phyloP scores from a whole-genome alignment of 2,113 vertebrate species.

The Notarius lentiginosus region DNA sequence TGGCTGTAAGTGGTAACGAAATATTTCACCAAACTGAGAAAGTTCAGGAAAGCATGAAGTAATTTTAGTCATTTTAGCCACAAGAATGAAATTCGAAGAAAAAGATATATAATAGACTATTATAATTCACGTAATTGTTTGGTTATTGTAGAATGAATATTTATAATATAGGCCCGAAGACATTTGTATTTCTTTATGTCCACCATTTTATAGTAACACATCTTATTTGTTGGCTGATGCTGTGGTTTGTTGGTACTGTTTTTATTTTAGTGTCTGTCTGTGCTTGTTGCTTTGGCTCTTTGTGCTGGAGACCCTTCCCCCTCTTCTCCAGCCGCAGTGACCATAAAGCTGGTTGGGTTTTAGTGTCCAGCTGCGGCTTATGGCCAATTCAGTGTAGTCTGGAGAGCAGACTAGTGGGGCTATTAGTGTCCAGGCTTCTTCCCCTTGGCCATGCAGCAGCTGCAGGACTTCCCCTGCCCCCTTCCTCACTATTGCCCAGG shows the following conservation, averaged over 20 bases:
- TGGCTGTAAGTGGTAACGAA: slow-evolving; percentile 54
- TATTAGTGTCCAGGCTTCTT: slow-evolving; percentile 60
- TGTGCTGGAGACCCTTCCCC: slow-evolving; percentile 60
- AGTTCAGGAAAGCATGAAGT: background rate
- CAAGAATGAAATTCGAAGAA: background rate
- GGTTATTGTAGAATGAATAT: background rate
- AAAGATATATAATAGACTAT: background rate
- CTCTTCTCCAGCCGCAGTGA: slow-evolving; percentile 53
- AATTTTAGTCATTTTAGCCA: background rate
- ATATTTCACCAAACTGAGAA: background rate
- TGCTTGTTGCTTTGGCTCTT: slow-evolving; percentile 40
- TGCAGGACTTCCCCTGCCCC: slow-evolving; percentile 66
- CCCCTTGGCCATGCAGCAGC: slow-evolving; percentile 61
- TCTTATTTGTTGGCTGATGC: background rate
- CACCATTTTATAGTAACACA: background rate
- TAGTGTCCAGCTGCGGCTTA: slow-evolving; percentile 57
- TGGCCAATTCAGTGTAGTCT: slow-evolving; percentile 52
- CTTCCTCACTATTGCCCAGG: slow-evolving; percentile 35
- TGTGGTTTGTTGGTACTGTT: slow-evolving; percentile 10
- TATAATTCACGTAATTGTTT: background rate
- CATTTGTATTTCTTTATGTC: background rate
- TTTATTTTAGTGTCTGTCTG: slow-evolving; percentile 11
- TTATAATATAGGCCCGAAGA: background rate
- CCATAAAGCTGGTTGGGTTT: slow-evolving; percentile 54
- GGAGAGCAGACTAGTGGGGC: slow-evolving; percentile 52